phyloP scores from a whole-genome alignment of 2,113 vertebrate species.

The Jacana jacana region DNA sequence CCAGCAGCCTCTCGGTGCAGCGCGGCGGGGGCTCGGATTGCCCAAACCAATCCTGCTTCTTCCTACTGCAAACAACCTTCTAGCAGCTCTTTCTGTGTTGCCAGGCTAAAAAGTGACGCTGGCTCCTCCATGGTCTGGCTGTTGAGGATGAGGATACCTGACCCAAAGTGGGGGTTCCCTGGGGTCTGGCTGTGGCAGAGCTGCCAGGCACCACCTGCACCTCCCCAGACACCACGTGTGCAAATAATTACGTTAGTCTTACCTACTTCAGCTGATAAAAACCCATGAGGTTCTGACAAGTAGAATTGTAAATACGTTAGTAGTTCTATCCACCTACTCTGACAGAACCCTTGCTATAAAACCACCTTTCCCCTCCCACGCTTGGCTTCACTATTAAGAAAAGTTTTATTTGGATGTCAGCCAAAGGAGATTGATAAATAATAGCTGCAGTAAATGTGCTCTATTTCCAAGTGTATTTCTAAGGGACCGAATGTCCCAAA shows the following conservation, averaged over 20 bases:
- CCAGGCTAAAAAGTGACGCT: not conserved
- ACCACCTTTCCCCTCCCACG: not conserved
- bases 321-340: not conserved
- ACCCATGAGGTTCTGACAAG: not conserved
- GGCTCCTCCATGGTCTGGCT: accelerated
- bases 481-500: not conserved
- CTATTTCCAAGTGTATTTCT: not conserved
- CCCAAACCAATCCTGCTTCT: not conserved
- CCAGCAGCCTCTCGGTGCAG: not conserved
- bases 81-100: not conserved
- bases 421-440: slow-evolving; percentile 17
- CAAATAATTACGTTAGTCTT: too few species aligned
- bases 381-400: not conserved
- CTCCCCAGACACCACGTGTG: too few species aligned
- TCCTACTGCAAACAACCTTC: not conserved
- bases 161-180: accelerated
- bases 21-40: not conserved
- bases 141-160: not conserved
- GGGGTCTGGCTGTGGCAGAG: not conserved
- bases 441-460: not conserved
- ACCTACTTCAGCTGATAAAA: not conserved
- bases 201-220: not conserved
- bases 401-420: not conserved
- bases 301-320: not conserved
- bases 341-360: not conserved